A percentile compares a stretch with the other conserved stretches of the same genome.
Evolutionary conservation across 64 coral and sea anemone genomes (phyloP).

Genomic region (Acropora yongei): DNA sequence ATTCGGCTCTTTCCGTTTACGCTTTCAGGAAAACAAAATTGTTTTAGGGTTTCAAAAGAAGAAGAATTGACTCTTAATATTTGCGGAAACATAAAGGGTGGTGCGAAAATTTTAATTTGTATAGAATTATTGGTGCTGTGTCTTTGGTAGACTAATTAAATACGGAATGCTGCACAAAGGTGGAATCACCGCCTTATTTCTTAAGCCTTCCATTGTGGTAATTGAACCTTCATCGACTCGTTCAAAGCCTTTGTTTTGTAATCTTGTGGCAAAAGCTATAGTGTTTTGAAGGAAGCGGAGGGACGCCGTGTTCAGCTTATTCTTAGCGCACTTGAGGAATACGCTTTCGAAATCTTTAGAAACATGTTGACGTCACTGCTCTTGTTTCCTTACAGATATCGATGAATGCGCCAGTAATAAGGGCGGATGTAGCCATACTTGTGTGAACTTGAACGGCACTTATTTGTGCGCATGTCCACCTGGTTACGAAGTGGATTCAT

Average conservation of each 20-base stretch:
- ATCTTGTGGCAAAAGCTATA: not conserved
- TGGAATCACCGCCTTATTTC: too few species aligned
- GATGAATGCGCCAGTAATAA: conserved; percentile 48
- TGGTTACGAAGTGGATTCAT: conserved; percentile 21
- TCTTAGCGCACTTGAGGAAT: not conserved
- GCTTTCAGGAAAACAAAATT: not conserved
- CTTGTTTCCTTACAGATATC: conserved; percentile 26
- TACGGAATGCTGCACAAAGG: too few species aligned
- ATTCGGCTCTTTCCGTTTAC: not conserved
- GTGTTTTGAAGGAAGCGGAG: not conserved
- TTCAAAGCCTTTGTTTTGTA: not conserved
- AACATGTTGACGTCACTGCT: not conserved
- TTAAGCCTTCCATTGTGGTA: too few species aligned
- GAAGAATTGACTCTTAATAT: not conserved
- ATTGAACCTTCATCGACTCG: not conserved
- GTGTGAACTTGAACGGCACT: conserved; percentile 41
- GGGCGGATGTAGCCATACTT: conserved; percentile 53
- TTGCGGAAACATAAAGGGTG: not conserved
- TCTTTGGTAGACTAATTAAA: too few species aligned
- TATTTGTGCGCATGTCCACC: conserved; percentile 29
- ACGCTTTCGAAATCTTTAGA: not conserved
- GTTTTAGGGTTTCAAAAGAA: not conserved
- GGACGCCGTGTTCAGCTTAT: not conserved
- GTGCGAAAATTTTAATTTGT: too few species aligned
- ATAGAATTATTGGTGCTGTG: too few species aligned